Conservation (phyloP, 2,888 invertebrate genomes). For the Phaedon cochleariae region DNA sequence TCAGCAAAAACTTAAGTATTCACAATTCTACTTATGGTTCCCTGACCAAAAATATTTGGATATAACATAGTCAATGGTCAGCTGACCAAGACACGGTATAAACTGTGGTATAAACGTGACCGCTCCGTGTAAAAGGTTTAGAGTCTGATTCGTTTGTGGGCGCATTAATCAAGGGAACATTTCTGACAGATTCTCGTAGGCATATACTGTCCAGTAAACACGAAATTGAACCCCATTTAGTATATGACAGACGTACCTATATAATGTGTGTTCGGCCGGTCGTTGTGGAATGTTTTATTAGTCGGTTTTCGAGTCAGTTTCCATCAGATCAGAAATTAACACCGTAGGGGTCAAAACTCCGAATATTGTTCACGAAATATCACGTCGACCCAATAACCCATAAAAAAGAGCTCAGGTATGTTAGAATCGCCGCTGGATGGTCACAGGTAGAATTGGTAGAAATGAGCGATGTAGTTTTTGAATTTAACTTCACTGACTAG, state of each 20-base stretch:
- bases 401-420: conserved; percentile 46
- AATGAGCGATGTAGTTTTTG: not conserved
- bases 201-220: not conserved
- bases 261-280: not conserved
- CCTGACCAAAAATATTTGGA: no score
- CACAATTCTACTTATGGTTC: no score
- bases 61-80: no score
- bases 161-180: not conserved
- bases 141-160: not conserved
- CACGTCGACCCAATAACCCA: conserved; percentile 53
- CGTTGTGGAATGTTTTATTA: conserved; percentile 4
- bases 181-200: not conserved
- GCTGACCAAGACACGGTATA: no score
- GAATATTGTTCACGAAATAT: conserved; percentile 21
- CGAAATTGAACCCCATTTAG: not conserved
- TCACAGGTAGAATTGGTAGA: not conserved
- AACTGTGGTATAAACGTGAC: no score
- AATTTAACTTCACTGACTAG: no score
- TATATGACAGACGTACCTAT: conserved; percentile 1
- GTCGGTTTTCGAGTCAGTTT: conserved; percentile 15
- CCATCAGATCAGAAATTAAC: conserved; percentile 37
- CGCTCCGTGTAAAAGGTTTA: not conserved
- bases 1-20: no score
- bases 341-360: conserved; percentile 38
- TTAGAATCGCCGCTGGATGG: not conserved